phyloP scores from a whole-genome alignment of 2,797 vertebrate genomes.

The Falco peregrinus region DNA sequence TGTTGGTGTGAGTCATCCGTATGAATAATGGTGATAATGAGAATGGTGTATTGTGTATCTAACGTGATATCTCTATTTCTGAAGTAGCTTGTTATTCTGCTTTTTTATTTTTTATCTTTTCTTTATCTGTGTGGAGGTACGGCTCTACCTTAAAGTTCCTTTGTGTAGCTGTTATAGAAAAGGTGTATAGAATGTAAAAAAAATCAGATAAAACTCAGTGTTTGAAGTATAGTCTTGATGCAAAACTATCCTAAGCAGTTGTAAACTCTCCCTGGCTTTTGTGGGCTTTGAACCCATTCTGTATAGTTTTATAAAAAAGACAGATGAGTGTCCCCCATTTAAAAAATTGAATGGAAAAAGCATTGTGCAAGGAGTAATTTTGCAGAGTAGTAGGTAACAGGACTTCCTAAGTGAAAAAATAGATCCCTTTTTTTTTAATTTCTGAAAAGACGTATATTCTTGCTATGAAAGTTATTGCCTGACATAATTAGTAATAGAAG shows the following conservation, averaged over 20 bases:
- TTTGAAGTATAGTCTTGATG: background rate
- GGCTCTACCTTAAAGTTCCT: background rate
- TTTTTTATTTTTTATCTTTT: background rate
- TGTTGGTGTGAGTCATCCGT: slow-evolving; percentile 38
- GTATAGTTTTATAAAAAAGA: background rate
- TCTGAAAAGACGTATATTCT: background rate
- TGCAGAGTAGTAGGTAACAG: background rate
- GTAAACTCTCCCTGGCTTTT: background rate
- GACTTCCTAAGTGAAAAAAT: background rate
- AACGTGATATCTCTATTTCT: background rate
- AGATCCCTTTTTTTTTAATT: background rate
- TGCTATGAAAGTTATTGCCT: background rate
- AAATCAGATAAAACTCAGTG: background rate
- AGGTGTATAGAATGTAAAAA: background rate
- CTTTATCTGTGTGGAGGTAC: background rate
- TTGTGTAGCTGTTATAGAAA: background rate
- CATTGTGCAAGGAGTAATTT: background rate
- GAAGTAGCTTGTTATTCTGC: background rate
- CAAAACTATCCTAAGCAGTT: background rate
- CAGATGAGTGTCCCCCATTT: background rate
- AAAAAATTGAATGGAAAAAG: background rate
- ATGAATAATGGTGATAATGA: slow-evolving; percentile 24
- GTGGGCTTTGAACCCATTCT: background rate
- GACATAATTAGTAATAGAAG: background rate
- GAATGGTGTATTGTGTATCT: background rate